phyloP scores from a whole-genome alignment of 2,888 invertebrate genomes.

The Argyresthia albistria region DNA sequence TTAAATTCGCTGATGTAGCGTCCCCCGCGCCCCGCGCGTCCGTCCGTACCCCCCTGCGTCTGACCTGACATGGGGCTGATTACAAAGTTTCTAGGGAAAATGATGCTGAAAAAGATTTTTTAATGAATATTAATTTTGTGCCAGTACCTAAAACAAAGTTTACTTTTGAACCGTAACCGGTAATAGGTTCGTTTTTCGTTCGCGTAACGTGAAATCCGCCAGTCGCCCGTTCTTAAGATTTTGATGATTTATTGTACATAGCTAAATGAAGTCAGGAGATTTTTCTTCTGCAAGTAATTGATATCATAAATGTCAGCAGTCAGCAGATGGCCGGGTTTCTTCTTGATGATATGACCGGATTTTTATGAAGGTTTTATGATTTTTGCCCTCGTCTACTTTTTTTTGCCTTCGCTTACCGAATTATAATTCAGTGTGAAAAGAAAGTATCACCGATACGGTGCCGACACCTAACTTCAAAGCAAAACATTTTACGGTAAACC shows the following conservation, averaged over 20 bases:
- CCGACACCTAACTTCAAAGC: too few relatives aligned
- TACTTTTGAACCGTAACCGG: constrained; percentile 48
- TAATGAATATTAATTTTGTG: constrained; percentile 69
- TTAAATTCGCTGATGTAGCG: constrained; percentile 49
- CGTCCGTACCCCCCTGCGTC: constrained; percentile 9
- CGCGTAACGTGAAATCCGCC: constrained; percentile 27
- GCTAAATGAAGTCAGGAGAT: background rate
- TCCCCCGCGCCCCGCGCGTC: constrained; percentile 15
- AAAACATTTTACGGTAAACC: too few relatives aligned
- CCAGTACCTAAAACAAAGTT: constrained; percentile 66
- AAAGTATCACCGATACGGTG: too few relatives aligned
- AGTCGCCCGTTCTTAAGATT: background rate
- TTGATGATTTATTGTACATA: constrained; percentile 1
- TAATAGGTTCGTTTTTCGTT: constrained; percentile 59
- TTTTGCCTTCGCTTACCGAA: too few relatives aligned
- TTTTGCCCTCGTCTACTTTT: too few relatives aligned
- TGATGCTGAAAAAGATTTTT: constrained; percentile 59
- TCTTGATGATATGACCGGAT: too few relatives aligned
- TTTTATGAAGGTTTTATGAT: too few relatives aligned
- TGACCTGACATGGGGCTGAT: constrained; percentile 42
- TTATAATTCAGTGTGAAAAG: too few relatives aligned
- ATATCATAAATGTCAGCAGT: too few relatives aligned
- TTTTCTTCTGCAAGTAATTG: background rate
- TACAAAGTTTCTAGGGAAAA: constrained; percentile 61
- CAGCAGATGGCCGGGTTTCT: too few relatives aligned